phyloP scores from a whole-genome alignment of 2,113 vertebrate genomes.

The Anarhynchus alexandrinus region DNA sequence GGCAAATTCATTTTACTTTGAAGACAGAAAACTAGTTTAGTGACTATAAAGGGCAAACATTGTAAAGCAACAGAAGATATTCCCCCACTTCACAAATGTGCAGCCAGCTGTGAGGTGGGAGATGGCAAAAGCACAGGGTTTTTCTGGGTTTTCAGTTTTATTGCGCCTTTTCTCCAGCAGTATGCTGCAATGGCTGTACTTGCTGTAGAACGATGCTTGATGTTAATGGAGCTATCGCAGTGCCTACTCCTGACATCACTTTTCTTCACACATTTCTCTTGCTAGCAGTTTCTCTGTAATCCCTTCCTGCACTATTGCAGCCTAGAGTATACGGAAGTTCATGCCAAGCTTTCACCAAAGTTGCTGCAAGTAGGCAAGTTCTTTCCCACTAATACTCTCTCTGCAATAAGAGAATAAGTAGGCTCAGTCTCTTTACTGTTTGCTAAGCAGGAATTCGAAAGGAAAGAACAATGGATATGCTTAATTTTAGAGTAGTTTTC shows the following conservation, averaged over 20 bases:
- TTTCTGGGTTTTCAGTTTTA: neutral
- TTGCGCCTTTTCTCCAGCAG: neutral
- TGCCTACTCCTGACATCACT: neutral
- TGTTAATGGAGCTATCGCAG: neutral
- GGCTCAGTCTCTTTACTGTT: neutral
- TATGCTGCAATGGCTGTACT: neutral
- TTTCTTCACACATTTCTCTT: neutral
- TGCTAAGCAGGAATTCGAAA: neutral
- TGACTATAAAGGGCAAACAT: neutral
- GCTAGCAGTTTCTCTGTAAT: neutral
- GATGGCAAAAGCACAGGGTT: neutral
- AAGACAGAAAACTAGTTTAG: neutral
- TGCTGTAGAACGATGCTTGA: neutral
- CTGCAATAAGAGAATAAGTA: neutral
- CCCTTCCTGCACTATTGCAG: neutral
- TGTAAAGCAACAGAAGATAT: neutral
- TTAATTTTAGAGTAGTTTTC: neutral
- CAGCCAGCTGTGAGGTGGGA: neutral
- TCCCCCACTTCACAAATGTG: neutral
- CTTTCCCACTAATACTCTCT: neutral
- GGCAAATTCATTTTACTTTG: neutral
- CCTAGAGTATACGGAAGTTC: neutral
- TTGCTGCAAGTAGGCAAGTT: neutral
- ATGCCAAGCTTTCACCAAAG: neutral
- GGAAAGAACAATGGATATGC: neutral